Conservation (phyloP, 30 jellyfish, hydroid and myxozoan species). For the Chrysaora quinquecirrha region DNA sequence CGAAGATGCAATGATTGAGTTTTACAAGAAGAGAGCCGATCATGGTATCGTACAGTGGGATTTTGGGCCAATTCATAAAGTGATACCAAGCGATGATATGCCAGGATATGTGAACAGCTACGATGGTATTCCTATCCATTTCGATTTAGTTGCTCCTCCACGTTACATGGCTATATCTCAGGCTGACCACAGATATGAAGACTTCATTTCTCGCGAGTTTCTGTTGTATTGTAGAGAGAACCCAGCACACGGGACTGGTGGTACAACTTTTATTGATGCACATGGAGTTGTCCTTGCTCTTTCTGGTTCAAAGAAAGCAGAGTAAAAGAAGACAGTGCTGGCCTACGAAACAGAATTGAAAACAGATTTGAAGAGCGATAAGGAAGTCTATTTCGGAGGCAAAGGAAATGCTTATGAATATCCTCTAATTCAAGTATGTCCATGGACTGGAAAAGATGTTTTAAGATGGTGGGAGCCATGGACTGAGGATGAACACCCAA, state of each 20-base stretch:
- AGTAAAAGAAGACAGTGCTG: conserved; percentile 35
- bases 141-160: conserved; percentile 50
- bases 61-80: conserved; percentile 47
- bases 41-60: conserved; percentile 44
- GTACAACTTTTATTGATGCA: conserved; percentile 59
- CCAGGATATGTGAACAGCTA: conserved; percentile 17
- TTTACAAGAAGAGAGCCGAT: neutral
- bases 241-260: neutral
- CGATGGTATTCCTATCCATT: conserved; percentile 57
- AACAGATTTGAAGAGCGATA: conserved; percentile 37
- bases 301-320: conserved; percentile 6
- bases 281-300: conserved; percentile 19
- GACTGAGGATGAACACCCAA: conserved; percentile 37
- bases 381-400: conserved; percentile 55
- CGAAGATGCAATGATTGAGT: conserved; percentile 14
- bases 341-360: conserved; percentile 3
- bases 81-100: conserved; percentile 19
- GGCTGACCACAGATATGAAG: conserved; percentile 31
- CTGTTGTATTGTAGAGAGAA: conserved; percentile 32
- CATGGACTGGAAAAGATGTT: conserved; percentile 52
- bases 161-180: conserved; percentile 47
- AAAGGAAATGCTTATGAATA: conserved; percentile 16
- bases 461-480: too few species aligned
- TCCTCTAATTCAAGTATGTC: conserved; percentile 48
- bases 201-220: conserved; percentile 51